Percentiles rank a stretch among this genome's conserved stretches.
Evolutionary conservation across 1,140 invertebrate genomes (phyloP).

Genomic region (Olivierus martensii): DNA sequence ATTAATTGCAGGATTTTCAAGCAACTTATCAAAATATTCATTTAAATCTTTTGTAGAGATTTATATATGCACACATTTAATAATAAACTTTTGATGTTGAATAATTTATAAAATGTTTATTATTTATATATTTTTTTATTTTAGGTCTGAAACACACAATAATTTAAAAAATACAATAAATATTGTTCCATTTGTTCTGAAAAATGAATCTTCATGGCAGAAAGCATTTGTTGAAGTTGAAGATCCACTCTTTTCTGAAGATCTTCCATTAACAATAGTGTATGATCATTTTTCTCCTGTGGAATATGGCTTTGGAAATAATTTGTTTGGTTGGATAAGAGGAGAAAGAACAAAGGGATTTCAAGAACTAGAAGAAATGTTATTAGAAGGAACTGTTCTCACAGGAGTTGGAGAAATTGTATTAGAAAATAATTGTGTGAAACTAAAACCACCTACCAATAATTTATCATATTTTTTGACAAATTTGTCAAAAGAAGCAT

Average conservation of each 20-base stretch:
- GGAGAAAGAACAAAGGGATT: conserved; percentile 23
- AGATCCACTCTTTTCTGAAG: conserved; percentile 12
- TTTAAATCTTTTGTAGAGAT: no score
- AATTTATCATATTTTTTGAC: conserved; percentile 27
- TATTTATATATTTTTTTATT: conserved; percentile 3
- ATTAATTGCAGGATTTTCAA: no score
- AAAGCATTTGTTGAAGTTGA: conserved; percentile 4
- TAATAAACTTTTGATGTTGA: no score
- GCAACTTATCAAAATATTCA: no score
- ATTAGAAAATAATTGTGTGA: conserved; percentile 23
- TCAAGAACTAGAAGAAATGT: conserved; percentile 30
- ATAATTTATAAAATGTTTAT: no score
- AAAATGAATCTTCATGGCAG: neutral
- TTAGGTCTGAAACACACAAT: conserved; percentile 7
- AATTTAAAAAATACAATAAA: neutral
- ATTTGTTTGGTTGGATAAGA: conserved; percentile 11
- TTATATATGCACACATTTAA: no score
- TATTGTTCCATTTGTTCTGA: conserved; percentile 11
- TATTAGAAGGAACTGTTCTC: conserved; percentile 25
- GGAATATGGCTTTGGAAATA: conserved; percentile 8
- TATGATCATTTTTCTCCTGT: conserved; percentile 15
- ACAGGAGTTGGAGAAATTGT: conserved; percentile 29
- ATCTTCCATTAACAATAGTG: conserved; percentile 9
- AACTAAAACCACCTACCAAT: conserved; percentile 22
- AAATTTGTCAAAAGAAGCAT: conserved; percentile 21